Conservation (phyloP, 2,113 vertebrate species). For the Tetrax tetrax region DNA sequence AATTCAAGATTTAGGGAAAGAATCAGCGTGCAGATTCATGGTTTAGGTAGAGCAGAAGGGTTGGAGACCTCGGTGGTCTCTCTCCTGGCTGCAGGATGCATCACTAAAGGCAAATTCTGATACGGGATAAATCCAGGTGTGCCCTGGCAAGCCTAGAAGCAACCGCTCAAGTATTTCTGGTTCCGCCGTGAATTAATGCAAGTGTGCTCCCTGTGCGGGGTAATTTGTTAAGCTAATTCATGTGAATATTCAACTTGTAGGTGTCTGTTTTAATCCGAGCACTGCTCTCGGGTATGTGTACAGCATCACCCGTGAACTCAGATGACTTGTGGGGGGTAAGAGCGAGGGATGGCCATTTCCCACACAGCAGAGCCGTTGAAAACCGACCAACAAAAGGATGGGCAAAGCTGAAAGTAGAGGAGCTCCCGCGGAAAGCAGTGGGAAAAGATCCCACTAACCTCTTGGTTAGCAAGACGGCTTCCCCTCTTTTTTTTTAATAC, state of each 20-base stretch:
- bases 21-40: not conserved
- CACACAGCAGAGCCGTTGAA: not conserved
- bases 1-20: not conserved
- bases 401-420: not conserved
- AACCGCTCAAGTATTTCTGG: not conserved
- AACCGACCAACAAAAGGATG: not conserved
- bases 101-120: not conserved
- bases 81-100: not conserved
- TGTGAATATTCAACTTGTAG: not conserved
- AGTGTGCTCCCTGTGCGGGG: not conserved
- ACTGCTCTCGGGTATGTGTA: not conserved
- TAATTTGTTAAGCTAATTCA: slow-evolving; percentile 9
- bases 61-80: not conserved
- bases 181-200: not conserved
- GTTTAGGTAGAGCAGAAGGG: not conserved
- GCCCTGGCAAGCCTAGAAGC: not conserved
- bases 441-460: not conserved
- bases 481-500: not conserved
- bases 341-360: not conserved
- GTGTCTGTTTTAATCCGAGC: not conserved
- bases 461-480: not conserved
- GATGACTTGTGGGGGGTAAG: not conserved
- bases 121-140: not conserved
- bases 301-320: not conserved
- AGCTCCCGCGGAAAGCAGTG: rapidly evolving